Conservation (phyloP, 1,140 invertebrate genomes). For the Glossosoma conforme region DNA sequence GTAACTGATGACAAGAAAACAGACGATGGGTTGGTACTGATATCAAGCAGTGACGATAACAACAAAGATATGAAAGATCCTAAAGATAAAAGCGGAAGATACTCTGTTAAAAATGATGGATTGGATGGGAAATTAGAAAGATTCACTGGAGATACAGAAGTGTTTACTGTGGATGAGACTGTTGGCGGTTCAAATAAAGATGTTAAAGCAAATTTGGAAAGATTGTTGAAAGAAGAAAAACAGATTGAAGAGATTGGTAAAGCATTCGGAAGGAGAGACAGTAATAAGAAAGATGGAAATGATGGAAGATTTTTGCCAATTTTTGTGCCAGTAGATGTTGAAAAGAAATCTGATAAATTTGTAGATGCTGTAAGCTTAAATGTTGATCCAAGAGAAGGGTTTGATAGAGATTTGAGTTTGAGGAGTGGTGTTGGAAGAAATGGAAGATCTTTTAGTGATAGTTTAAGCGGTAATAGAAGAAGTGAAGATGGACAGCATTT, state of each 20-base stretch:
- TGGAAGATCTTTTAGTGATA: not conserved
- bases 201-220: conserved; percentile 40
- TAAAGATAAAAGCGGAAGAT: conserved; percentile 25
- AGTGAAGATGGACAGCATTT: too few relatives aligned
- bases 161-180: conserved; percentile 43
- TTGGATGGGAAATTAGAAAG: conserved; percentile 45
- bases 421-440: conserved; percentile 3
- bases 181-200: conserved; percentile 34
- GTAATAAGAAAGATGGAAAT: conserved; percentile 37
- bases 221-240: conserved; percentile 45
- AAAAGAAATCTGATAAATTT: conserved; percentile 19
- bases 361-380: not conserved
- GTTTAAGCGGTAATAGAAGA: too few relatives aligned
- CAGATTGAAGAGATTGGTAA: conserved; percentile 50
- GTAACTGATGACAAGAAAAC: conserved; percentile 4
- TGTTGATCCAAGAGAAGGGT: not conserved
- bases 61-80: conserved; percentile 13
- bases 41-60: conserved; percentile 14
- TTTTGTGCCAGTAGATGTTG: conserved; percentile 22
- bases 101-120: conserved; percentile 5
- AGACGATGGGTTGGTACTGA: conserved; percentile 23
- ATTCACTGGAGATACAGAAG: conserved; percentile 41
- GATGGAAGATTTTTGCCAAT: conserved; percentile 14
- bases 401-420: not conserved
- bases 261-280: conserved; percentile 38